Evolutionary conservation across 2,113 vertebrate genomes (phyloP).

Genomic region (Prunella himalayana): DNA sequence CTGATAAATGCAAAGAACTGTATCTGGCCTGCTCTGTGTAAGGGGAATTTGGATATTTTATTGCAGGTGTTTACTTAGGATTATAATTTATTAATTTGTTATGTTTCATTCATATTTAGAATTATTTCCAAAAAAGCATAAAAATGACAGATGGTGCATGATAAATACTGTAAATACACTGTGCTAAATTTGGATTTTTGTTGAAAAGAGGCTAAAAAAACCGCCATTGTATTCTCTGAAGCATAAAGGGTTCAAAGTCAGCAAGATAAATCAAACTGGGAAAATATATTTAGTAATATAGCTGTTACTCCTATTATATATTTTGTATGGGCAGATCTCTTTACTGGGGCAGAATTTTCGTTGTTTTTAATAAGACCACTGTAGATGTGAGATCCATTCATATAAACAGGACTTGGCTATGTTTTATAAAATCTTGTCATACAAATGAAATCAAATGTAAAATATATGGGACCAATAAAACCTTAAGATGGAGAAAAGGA

Average conservation of each 20-base stretch:
- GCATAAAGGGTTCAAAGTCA: background rate
- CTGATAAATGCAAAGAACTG: background rate
- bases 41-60: background rate
- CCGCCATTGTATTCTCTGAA: background rate
- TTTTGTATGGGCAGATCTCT: background rate
- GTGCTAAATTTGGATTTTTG: background rate
- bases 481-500: background rate
- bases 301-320: background rate
- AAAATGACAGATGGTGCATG: background rate
- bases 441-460: background rate
- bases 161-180: background rate
- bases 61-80: background rate
- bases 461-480: background rate
- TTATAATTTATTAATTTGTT: background rate
- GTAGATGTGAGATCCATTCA: background rate
- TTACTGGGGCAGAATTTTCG: background rate
- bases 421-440: background rate
- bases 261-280: background rate
- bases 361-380: background rate
- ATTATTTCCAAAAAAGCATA: background rate
- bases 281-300: background rate
- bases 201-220: background rate
- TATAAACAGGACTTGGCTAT: background rate
- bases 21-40: background rate
- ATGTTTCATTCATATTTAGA: background rate